These are phyloP conservation scores for Pollachius pollachius DNA, from an alignment of 2,113 vertebrate genomes.

Conservation along the genomic window DNA sequence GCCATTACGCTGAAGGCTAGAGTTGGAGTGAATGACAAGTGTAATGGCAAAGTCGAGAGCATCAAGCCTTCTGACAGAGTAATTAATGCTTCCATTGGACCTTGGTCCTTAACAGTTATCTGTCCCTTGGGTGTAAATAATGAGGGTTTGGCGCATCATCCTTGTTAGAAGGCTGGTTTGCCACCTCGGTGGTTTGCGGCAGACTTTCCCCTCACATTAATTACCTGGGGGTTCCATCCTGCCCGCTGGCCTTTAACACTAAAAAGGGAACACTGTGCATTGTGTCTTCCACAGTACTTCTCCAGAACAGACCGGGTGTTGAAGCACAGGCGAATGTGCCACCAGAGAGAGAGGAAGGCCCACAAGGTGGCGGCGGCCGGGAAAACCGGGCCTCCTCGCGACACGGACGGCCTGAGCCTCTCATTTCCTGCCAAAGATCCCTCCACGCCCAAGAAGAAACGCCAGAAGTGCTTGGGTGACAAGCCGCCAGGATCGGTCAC, in stretches of 20 bases:
- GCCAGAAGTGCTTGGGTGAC: constrained; percentile 81
- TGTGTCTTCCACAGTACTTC: constrained; percentile 81
- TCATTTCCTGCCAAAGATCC: constrained; percentile 84
- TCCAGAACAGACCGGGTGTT: constrained; percentile 97
- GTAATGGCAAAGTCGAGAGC: too few species aligned
- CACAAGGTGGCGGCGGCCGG: constrained; percentile 82
- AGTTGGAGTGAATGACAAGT: too few species aligned
- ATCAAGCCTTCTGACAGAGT: too few species aligned
- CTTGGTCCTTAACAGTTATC: too few species aligned
- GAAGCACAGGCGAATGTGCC: constrained; percentile 99
- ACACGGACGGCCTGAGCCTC: constrained; percentile 78
- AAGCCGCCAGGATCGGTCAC: constrained; percentile 69
- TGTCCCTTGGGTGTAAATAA: too few species aligned
- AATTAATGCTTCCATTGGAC: too few species aligned
- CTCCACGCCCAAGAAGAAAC: constrained; percentile 93
- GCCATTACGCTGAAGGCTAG: too few species aligned
- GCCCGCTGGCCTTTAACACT: constrained; percentile 10
- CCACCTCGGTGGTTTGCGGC: neutral
- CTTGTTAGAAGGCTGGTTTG: too few species aligned
- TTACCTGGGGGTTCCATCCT: constrained; percentile 2
- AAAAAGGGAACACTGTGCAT: too few species aligned
- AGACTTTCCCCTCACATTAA: neutral
- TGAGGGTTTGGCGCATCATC: too few species aligned
- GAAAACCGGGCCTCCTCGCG: constrained; percentile 81
- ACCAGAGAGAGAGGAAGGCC: constrained; percentile 89